These are phyloP conservation scores for Hemicrepidius hirtus DNA, from an alignment of 2,888 invertebrate species.

Conservation along the genomic window DNA sequence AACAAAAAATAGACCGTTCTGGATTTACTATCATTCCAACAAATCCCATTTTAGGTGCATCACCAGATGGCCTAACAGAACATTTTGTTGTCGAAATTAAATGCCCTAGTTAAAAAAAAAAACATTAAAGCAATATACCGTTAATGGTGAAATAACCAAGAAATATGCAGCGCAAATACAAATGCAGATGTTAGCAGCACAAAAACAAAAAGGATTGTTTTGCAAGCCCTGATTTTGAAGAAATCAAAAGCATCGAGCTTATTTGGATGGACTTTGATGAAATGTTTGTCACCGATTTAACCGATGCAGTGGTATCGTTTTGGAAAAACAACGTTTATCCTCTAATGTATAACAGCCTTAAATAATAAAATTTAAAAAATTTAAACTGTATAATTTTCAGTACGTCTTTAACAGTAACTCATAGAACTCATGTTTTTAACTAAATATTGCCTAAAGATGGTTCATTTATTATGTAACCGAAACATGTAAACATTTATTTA, in stretches of 20 bases:
- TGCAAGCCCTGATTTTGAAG: slow-evolving; percentile 33
- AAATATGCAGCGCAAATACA: slow-evolving; percentile 39
- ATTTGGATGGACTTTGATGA: slow-evolving; percentile 4
- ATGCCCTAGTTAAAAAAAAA: no score
- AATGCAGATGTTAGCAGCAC: slow-evolving; percentile 42
- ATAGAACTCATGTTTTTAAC: no score
- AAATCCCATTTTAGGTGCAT: slow-evolving; percentile 35
- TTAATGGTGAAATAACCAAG: slow-evolving; percentile 15
- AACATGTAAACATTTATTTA: no score
- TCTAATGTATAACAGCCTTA: background rate
- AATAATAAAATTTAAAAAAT: no score
- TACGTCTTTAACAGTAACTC: no score
- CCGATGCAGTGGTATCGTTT: slow-evolving; percentile 6
- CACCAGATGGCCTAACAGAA: slow-evolving; percentile 33
- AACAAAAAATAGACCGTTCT: slow-evolving; percentile 16
- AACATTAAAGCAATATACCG: no score
- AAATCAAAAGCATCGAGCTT: background rate
- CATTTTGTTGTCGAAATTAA: slow-evolving; percentile 39
- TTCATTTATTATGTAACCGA: no score
- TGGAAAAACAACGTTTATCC: background rate
- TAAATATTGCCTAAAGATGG: no score
- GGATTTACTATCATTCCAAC: background rate
- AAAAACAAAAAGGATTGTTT: slow-evolving; percentile 41
- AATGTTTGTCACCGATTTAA: slow-evolving; percentile 2
- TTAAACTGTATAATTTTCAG: no score